A percentile compares a stretch with the other conserved stretches of the same genome.
phyloP scores from a whole-genome alignment of 2,113 vertebrate species.

The Casuarius casuarius region DNA sequence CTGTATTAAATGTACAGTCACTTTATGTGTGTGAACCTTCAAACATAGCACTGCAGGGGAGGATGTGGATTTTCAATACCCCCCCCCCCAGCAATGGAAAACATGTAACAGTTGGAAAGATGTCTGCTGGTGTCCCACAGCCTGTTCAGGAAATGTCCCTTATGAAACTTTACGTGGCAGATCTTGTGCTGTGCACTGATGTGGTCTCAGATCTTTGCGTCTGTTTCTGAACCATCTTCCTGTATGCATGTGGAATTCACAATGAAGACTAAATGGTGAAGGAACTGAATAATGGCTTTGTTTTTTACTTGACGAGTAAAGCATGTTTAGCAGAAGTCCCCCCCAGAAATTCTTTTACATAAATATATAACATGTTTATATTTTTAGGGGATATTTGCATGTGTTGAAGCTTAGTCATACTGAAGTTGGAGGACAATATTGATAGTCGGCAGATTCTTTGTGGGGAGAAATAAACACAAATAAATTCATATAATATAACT shows the following conservation, averaged over 20 bases:
- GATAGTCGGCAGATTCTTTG: background rate
- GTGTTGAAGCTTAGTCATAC: background rate
- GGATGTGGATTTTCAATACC: background rate
- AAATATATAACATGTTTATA: background rate
- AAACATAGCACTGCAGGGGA: background rate
- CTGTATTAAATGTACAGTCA: background rate
- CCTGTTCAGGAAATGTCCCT: background rate
- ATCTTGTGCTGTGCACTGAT: background rate
- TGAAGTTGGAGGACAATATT: background rate
- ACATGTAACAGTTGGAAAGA: background rate
- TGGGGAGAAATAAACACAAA: background rate
- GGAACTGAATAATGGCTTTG: background rate
- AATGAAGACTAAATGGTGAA: background rate
- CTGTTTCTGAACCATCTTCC: background rate
- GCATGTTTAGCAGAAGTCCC: background rate
- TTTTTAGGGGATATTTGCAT: background rate
- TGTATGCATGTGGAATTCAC: background rate
- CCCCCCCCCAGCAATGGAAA: background rate
- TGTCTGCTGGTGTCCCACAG: fast-evolving
- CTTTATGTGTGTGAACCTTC: background rate
- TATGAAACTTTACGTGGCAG: background rate
- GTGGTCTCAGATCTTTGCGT: background rate
- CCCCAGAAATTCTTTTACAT: background rate
- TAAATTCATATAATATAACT: background rate
- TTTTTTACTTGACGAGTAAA: background rate